phyloP scores from a whole-genome alignment of 1,140 invertebrate species.

The Cydia amplana region DNA sequence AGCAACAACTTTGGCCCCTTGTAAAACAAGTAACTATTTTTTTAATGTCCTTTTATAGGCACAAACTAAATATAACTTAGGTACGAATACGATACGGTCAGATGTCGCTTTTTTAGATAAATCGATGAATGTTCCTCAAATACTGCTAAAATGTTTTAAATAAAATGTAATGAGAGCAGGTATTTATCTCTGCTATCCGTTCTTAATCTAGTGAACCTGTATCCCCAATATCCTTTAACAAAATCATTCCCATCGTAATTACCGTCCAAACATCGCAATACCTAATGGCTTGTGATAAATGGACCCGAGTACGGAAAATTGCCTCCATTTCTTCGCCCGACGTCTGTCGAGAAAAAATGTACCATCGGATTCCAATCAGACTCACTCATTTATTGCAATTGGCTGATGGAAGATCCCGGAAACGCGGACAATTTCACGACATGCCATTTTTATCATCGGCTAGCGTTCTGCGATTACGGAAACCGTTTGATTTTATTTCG shows the following conservation, averaged over 20 bases:
- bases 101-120: too few species aligned
- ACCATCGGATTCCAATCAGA: slow-evolving; percentile 56
- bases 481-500: not conserved
- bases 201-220: not conserved
- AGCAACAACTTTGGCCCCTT: too few species aligned
- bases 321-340: slow-evolving; percentile 41
- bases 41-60: too few species aligned
- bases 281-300: slow-evolving; percentile 47
- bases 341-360: slow-evolving; percentile 47
- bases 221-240: slow-evolving; percentile 26
- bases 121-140: too few species aligned
- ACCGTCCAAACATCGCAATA: slow-evolving; percentile 22
- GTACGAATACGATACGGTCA: too few species aligned
- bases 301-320: slow-evolving; percentile 44
- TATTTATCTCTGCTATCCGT: not conserved
- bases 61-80: too few species aligned
- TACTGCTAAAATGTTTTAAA: too few species aligned
- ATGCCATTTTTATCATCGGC: slow-evolving; percentile 20
- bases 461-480: slow-evolving; percentile 3
- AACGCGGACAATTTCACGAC: slow-evolving; percentile 35
- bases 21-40: too few species aligned
- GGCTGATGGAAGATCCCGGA: slow-evolving; percentile 47
- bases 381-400: slow-evolving; percentile 56
- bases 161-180: too few species aligned
- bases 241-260: slow-evolving; percentile 36